Conservation (phyloP, 2,797 vertebrate genomes). For the Jordanella pulchra region DNA sequence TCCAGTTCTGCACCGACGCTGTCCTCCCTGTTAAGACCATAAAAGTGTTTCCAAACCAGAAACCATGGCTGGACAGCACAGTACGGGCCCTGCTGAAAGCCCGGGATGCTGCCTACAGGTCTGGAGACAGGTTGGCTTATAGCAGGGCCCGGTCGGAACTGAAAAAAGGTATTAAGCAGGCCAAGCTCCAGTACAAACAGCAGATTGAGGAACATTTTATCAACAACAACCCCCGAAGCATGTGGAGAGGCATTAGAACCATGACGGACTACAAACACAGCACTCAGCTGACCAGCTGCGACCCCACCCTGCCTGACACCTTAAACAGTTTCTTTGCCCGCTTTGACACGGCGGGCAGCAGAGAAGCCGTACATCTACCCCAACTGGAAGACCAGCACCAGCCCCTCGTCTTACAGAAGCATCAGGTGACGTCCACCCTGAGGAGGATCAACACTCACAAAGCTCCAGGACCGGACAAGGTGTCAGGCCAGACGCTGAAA, state of each 20-base stretch:
- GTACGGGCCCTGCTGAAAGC: not conserved
- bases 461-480: not conserved
- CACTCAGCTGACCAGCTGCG: not conserved
- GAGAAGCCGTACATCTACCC: not conserved
- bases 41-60: too few relatives aligned
- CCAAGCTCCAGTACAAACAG: too few relatives aligned
- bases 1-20: not conserved
- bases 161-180: too few relatives aligned
- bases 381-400: not conserved
- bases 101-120: too few relatives aligned
- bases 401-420: not conserved
- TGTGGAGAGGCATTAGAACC: not conserved
- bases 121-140: not conserved
- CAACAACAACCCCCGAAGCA: too few relatives aligned
- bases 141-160: too few relatives aligned
- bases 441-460: not conserved
- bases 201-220: too few relatives aligned
- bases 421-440: not conserved
- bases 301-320: not conserved
- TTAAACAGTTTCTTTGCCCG: constrained; percentile 1
- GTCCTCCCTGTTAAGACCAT: not conserved
- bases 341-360: not conserved
- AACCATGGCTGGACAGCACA: too few relatives aligned
- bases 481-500: not conserved
- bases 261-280: not conserved